Percentiles rank a stretch among this genome's conserved stretches.
Conservation (phyloP, 2,888 invertebrate genomes). For the Sussaba pulchella region DNA sequence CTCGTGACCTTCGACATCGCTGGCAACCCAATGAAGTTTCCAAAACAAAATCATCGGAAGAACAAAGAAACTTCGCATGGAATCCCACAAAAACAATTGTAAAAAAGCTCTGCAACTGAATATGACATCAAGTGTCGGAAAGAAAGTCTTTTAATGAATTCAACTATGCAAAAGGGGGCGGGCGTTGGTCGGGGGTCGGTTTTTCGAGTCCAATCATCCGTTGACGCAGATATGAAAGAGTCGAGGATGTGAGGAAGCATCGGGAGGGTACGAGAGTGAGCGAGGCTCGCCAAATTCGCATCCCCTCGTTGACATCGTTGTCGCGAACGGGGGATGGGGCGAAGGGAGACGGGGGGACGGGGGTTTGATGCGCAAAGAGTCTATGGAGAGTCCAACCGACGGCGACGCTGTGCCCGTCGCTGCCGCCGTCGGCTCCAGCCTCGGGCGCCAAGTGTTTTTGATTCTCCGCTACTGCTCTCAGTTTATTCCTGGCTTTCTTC, state of each 20-base stretch:
- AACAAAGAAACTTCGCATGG: no score
- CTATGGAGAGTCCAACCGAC: slow-evolving; percentile 58
- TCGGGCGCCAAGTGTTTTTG: slow-evolving; percentile 81
- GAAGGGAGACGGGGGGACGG: not conserved
- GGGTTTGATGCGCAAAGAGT: slow-evolving; percentile 46
- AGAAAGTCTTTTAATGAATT: not conserved
- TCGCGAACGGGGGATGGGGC: slow-evolving; percentile 33
- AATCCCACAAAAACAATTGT: no score
- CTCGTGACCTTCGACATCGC: no score
- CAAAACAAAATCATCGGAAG: no score
- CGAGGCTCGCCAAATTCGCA: slow-evolving; percentile 39
- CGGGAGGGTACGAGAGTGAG: not conserved
- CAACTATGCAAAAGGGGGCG: not conserved
- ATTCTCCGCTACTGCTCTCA: slow-evolving; percentile 73
- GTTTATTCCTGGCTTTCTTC: slow-evolving; percentile 70
- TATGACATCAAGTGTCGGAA: no score
- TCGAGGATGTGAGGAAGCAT: not conserved
- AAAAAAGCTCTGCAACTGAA: no score
- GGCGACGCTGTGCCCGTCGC: slow-evolving; percentile 66
- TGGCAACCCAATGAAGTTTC: no score
- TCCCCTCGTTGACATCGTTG: slow-evolving; percentile 57
- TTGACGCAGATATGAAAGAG: not conserved
- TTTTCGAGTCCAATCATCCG: not conserved
- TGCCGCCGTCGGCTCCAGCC: slow-evolving; percentile 67
- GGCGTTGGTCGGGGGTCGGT: not conserved